Evolutionary conservation across 2,113 vertebrate genomes (phyloP), one percentile per base, ranked within the genome.

Genomic region (Pygoscelis adeliae): DNA sequence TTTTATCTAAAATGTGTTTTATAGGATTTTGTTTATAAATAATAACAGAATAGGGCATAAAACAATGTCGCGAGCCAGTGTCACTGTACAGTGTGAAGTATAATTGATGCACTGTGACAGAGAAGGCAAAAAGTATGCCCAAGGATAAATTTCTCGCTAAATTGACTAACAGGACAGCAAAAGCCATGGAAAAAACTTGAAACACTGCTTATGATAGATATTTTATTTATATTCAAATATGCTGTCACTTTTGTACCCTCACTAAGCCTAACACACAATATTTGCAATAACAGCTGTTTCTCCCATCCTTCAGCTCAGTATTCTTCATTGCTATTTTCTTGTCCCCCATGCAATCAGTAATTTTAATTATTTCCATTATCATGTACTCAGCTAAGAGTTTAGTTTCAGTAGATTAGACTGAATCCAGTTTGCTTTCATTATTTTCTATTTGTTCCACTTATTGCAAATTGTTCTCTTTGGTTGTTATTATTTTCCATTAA

Each of bases 281-380:
- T 93, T 97, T 96, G 80, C 38, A 79, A 93, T 96, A 96, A 93
- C 90, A 94, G 92, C 86, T 95, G 88, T 83, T 93, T 95, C 70
- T 86, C 36, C 32, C 8, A 36, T 88, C 50, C 40, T 96, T 91
- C 42, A 93, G 26, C 65, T 90, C 62, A 78, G 47, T 91, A 77
- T 82, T 92, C 72, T 90, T 94, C 79, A 44, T 87, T 90, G 72
- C 66, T 82, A 34, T 72, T 88, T 97, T 87, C 49, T 89, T 94
- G 61, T 83, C 69, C 52, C 47, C 5, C 8, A 77, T 87, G 63
- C 67, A 92, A 89, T 95, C 79, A 87, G 79, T 90, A 95, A 95
- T 95, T 95, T 96, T 95, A 96, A 97, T 97, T 96, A 97, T 93
- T 97, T 96, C 93, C 47, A 95, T 96, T 97, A 94, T 93, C 50